Conservation (phyloP, 2,113 vertebrate species). For the Felis catus region F.catus_Fca126_mat1.0 CM031419.1:100272501-100273000, state of each 20-base stretch:
- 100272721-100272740: not conserved
- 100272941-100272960: too few relatives aligned
- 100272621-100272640: not conserved
- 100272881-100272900: not conserved
- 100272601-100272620: not conserved
- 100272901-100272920: not conserved
- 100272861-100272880: constrained; percentile 5
- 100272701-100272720: not conserved
- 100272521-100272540: not conserved
- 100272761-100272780: not conserved
- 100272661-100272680: constrained; percentile 24
- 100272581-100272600: not conserved
- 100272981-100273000: too few relatives aligned
- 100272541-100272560: not conserved
- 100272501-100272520: not conserved
- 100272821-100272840: not conserved
- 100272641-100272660: not conserved
- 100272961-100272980: too few relatives aligned
- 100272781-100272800: not conserved
- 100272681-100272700: not conserved
- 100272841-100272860: not conserved
- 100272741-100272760: not conserved
- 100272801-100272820: not conserved
- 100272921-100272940: not conserved
- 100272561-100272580: not conserved